These are phyloP conservation scores for Diplodus puntazzo DNA, from an alignment of 2,797 vertebrate species.

Conservation along the genomic window DNA sequence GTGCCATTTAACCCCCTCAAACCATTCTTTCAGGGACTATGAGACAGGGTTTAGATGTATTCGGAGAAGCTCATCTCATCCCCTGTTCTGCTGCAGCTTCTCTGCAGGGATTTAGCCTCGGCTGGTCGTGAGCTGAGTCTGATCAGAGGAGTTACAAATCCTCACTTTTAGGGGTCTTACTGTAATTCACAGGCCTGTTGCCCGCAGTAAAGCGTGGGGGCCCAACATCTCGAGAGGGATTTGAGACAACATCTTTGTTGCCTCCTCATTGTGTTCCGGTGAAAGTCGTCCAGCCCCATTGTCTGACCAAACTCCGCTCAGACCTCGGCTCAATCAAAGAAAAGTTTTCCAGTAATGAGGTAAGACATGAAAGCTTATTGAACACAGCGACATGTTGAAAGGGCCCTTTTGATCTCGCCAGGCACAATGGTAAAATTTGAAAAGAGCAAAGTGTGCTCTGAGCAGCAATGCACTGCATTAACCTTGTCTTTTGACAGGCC, in stretches of 20 bases:
- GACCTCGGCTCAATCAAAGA: slow-evolving; percentile 84
- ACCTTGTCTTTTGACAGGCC: slow-evolving; percentile 83
- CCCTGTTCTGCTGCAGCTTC: slow-evolving; percentile 44
- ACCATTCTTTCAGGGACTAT: slow-evolving; percentile 14
- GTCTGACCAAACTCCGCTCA: slow-evolving; percentile 79
- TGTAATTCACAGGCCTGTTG: slow-evolving; percentile 80
- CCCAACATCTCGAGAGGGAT: slow-evolving; percentile 83
- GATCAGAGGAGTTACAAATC: slow-evolving; percentile 84
- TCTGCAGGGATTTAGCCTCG: slow-evolving; percentile 72
- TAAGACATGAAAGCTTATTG: slow-evolving; percentile 84
- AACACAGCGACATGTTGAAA: slow-evolving; percentile 78
- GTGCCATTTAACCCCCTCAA: slow-evolving; percentile 32
- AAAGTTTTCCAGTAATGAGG: slow-evolving; percentile 86
- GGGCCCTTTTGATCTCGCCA: slow-evolving; percentile 81
- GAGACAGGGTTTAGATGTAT: slow-evolving; percentile 53
- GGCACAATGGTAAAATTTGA: slow-evolving; percentile 83
- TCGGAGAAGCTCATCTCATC: slow-evolving; percentile 61
- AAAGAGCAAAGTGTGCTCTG: slow-evolving; percentile 86
- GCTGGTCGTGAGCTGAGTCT: slow-evolving; percentile 78
- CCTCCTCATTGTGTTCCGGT: slow-evolving; percentile 76
- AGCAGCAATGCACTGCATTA: slow-evolving; percentile 80
- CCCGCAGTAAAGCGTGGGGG: slow-evolving; percentile 62
- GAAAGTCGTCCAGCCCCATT: slow-evolving; percentile 84
- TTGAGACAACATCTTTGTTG: slow-evolving; percentile 86
- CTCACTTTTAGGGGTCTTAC: slow-evolving; percentile 80